Evolutionary conservation across 2,888 invertebrate species (phyloP).

Genomic region (Gortyna flavago): DNA sequence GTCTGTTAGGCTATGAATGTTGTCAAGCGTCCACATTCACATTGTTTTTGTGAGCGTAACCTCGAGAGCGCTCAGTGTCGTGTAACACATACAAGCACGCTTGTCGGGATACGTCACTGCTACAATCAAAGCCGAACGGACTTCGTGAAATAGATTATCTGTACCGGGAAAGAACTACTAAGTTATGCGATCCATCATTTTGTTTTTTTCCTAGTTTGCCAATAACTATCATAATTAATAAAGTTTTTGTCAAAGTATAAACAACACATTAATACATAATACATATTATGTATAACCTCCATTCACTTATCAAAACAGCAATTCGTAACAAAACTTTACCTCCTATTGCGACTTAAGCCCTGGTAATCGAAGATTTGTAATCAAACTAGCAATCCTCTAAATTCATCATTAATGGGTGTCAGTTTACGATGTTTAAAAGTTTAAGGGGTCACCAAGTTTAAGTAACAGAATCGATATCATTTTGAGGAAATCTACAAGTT

Average conservation of each 20-base stretch:
- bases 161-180: neutral
- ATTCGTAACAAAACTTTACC: neutral
- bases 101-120: too few species aligned
- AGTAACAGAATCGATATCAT: conserved; percentile 1
- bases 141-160: too few species aligned
- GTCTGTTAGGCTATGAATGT: too few species aligned
- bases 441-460: conserved; percentile 5
- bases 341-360: conserved; percentile 13
- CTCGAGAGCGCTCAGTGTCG: too few species aligned
- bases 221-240: neutral
- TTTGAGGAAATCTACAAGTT: conserved; percentile 4
- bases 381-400: conserved; percentile 27
- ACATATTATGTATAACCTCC: neutral
- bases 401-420: conserved; percentile 31
- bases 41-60: too few species aligned
- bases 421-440: conserved; percentile 19
- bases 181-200: neutral
- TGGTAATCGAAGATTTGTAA: conserved; percentile 42
- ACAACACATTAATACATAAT: too few species aligned
- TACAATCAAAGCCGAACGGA: too few species aligned
- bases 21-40: too few species aligned
- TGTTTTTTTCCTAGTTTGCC: neutral
- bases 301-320: neutral
- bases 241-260: neutral
- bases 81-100: too few species aligned